Percentiles rank a stretch among this genome's conserved stretches.
These are phyloP conservation scores for Mythimna ferrago DNA, from an alignment of 2,888 invertebrate species.

Conservation along the genomic window DNA sequence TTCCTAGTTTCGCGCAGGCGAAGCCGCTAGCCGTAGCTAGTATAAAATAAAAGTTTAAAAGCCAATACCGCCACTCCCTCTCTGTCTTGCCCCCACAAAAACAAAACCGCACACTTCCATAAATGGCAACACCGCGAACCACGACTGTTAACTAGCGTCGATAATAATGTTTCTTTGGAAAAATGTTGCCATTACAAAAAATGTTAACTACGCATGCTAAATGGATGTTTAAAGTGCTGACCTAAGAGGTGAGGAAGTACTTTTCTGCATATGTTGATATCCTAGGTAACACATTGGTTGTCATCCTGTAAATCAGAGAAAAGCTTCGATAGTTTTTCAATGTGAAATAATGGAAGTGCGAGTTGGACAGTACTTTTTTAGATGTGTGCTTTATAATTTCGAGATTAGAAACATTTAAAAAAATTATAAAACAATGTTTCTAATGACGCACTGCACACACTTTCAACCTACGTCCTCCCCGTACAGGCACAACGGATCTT, in stretches of 20 bases:
- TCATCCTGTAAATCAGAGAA: no score
- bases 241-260: constrained; percentile 13
- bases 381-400: constrained; percentile 85
- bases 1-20: no score
- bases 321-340: no score
- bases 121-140: constrained; percentile 43
- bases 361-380: no score
- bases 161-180: constrained; percentile 59
- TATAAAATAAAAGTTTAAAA: background rate
- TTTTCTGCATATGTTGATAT: constrained; percentile 20
- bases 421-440: constrained; percentile 80
- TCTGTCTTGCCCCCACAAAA: constrained; percentile 36
- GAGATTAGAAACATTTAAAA: constrained; percentile 88
- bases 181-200: constrained; percentile 52
- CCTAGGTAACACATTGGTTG: background rate
- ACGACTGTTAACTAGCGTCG: constrained; percentile 46
- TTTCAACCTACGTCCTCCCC: constrained; percentile 84
- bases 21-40: background rate
- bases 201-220: constrained; percentile 46
- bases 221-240: constrained; percentile 26
- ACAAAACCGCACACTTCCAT: constrained; percentile 45
- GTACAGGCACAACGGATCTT: constrained; percentile 66
- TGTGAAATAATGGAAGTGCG: no score
- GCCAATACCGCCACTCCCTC: constrained; percentile 10
- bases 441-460: constrained; percentile 75